Conservation (phyloP, 1,140 invertebrate genomes). For the Dendrolimus kikuchii region DNA sequence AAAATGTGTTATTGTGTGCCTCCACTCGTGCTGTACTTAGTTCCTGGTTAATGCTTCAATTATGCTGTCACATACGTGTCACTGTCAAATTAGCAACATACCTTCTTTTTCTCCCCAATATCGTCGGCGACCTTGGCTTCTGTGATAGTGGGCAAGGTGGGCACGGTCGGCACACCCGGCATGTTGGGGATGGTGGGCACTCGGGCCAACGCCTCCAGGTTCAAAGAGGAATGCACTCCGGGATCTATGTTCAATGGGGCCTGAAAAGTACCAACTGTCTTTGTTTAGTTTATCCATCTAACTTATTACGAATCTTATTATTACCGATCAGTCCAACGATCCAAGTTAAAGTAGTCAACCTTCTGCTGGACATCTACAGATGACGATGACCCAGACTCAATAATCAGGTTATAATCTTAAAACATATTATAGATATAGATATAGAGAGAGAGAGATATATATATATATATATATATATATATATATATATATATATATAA, state of each 20-base stretch:
- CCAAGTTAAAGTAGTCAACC: not conserved
- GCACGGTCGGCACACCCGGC: slow-evolving; percentile 76
- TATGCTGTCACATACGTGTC: too few relatives aligned
- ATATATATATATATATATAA: too few relatives aligned
- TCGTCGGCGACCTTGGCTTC: slow-evolving; percentile 84
- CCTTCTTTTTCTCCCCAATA: slow-evolving; percentile 52
- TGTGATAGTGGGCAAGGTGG: slow-evolving; percentile 89
- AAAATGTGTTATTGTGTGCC: too few relatives aligned
- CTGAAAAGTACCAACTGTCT: slow-evolving; percentile 46
- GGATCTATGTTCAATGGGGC: slow-evolving; percentile 90
- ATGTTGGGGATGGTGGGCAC: slow-evolving; percentile 79
- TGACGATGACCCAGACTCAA: too few relatives aligned
- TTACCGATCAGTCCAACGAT: not conserved
- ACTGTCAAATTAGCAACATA: slow-evolving; percentile 11
- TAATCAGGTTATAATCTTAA: too few relatives aligned
- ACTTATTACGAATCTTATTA: not conserved
- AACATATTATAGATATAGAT: too few relatives aligned
- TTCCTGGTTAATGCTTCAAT: too few relatives aligned
- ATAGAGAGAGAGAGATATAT: too few relatives aligned
- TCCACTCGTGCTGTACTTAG: too few relatives aligned
- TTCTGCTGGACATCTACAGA: not conserved
- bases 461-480: too few relatives aligned
- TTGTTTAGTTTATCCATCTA: slow-evolving; percentile 9
- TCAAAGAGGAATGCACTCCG: slow-evolving; percentile 93
- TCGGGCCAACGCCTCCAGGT: slow-evolving; percentile 85